Conservation (phyloP, 2,113 vertebrate genomes). For the Myiagra hebetior region DNA sequence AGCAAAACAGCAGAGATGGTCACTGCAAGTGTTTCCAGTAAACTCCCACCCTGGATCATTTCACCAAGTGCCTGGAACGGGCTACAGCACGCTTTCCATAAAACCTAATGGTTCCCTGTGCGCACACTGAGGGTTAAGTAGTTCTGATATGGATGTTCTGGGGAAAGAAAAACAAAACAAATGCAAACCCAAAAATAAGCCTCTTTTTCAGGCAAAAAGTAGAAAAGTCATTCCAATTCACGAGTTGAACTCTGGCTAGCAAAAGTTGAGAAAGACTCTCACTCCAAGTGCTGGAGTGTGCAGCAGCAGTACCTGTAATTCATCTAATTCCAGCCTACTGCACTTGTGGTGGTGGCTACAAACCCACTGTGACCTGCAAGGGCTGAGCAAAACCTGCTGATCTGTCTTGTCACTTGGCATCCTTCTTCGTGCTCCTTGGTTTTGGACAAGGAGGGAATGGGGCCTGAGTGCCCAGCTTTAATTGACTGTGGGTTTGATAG, state of each 20-base stretch:
- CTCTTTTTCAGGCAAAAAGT: neutral
- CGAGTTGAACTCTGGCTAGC: neutral
- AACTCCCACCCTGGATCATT: neutral
- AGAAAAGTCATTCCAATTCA: neutral
- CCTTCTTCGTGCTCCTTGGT: neutral
- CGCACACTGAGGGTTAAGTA: neutral
- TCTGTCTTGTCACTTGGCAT: neutral
- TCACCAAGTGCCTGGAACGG: neutral
- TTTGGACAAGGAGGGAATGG: neutral
- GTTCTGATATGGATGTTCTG: slow-evolving; percentile 29
- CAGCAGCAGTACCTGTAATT: neutral
- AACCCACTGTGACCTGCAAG: neutral
- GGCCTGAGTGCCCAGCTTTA: neutral
- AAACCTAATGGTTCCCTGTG: neutral
- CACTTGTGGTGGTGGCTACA: neutral
- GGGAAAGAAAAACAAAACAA: neutral
- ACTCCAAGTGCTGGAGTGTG: neutral
- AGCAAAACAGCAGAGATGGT: slow-evolving; percentile 10
- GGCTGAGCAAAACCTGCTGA: neutral
- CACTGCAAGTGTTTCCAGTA: neutral
- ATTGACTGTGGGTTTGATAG: neutral
- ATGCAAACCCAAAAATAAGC: neutral
- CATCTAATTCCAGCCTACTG: neutral
- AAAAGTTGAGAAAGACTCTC: neutral
- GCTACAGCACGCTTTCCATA: neutral